Conservation (phyloP, 2,888 invertebrate species). For the Catocala fraxini region DNA sequence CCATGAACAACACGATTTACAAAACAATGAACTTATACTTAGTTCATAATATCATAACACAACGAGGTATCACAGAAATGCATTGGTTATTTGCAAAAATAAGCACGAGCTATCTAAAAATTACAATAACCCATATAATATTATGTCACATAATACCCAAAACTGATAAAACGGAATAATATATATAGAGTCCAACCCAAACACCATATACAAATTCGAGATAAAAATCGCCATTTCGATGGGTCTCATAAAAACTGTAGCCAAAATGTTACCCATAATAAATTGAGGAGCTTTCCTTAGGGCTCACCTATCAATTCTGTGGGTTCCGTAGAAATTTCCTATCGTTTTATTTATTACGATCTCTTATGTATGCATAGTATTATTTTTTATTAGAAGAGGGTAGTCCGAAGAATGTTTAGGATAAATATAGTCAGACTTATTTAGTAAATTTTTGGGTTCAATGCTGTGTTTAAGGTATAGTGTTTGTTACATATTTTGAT, state of each 20-base stretch:
- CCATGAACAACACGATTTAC: no score
- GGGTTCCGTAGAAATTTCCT: conserved; percentile 35
- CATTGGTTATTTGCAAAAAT: no score
- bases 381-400: conserved; percentile 15
- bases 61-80: no score
- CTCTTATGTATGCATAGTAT: conserved; percentile 17
- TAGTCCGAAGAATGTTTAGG: conserved; percentile 12
- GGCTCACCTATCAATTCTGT: conserved; percentile 40
- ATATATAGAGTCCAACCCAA: background rate
- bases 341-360: conserved; percentile 44
- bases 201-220: conserved; percentile 19
- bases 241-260: conserved; percentile 28
- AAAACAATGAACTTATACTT: no score
- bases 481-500: no score
- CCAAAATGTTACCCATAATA: conserved; percentile 29
- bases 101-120: no score
- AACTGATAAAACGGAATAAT: background rate
- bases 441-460: background rate
- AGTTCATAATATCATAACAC: no score
- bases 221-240: conserved; percentile 31
- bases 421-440: conserved; percentile 5
- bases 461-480: background rate
- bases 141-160: background rate
- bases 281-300: conserved; percentile 38
- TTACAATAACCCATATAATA: no score